Conservation (phyloP, 2,113 vertebrate species). For the Paratilapia polleni region DNA sequence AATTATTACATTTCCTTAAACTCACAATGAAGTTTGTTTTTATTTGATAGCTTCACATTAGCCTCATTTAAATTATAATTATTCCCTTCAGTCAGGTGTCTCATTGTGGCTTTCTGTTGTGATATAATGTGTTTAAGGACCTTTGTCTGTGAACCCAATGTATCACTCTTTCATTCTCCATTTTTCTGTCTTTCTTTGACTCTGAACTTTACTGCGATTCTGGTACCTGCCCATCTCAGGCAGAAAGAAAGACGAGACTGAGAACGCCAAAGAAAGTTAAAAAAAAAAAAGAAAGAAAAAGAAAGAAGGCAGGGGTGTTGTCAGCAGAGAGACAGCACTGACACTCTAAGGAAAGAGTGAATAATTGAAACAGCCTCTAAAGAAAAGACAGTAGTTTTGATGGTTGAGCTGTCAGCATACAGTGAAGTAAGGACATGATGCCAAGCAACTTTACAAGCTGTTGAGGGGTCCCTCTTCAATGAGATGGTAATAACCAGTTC, state of each 20-base stretch:
- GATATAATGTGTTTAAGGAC: constrained; percentile 52
- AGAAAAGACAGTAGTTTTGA: constrained; percentile 55
- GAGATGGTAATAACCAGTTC: constrained; percentile 60
- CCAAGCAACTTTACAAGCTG: constrained; percentile 55
- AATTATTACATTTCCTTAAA: constrained; percentile 68
- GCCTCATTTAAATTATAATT: constrained; percentile 54
- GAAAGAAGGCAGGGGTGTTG: constrained; percentile 36
- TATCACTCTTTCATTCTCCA: constrained; percentile 6
- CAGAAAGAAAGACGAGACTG: background rate
- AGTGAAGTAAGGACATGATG: constrained; percentile 54
- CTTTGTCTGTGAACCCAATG: constrained; percentile 15
- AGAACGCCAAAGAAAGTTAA: constrained; percentile 19
- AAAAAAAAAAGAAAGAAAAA: background rate
- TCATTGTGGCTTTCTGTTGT: constrained; percentile 34
- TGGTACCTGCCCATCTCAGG: constrained; percentile 28
- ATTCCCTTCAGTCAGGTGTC: constrained; percentile 60
- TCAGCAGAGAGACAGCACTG: constrained; percentile 41
- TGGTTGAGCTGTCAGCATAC: constrained; percentile 53
- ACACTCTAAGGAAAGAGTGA: constrained; percentile 60
- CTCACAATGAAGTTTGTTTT: constrained; percentile 58
- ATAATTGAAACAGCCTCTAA: constrained; percentile 71
- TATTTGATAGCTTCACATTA: constrained; percentile 67
- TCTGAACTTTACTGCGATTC: constrained; percentile 14
- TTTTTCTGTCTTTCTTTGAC: constrained; percentile 31
- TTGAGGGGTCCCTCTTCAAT: constrained; percentile 52